These are phyloP conservation scores for Epinephelus moara DNA, from an alignment of 2,113 vertebrate genomes.

Conservation along the genomic window DNA sequence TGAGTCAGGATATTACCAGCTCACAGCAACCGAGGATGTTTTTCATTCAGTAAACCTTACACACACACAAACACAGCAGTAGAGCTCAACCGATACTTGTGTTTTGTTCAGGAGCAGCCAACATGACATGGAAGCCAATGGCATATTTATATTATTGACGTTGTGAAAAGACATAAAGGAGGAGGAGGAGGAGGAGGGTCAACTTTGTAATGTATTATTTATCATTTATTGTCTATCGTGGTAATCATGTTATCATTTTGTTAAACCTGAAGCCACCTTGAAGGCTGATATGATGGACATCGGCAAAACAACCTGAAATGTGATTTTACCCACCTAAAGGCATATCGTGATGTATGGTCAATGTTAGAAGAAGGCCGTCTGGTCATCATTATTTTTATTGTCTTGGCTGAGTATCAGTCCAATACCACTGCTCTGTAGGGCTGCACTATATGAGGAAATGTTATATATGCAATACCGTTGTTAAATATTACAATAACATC, in stretches of 20 bases:
- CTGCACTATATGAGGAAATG: too few species aligned
- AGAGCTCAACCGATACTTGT: too few species aligned
- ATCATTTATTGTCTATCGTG: neutral
- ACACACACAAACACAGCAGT: neutral
- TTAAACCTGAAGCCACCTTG: neutral
- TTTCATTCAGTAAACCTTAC: constrained; percentile 42
- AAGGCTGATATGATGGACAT: neutral
- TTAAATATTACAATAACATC: too few species aligned
- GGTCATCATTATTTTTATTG: neutral
- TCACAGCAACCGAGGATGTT: constrained; percentile 3
- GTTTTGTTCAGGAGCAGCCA: neutral
- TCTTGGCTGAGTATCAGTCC: too few species aligned
- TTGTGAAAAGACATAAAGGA: neutral
- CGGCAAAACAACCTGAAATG: neutral
- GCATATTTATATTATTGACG: neutral
- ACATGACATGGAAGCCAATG: neutral
- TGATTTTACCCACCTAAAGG: neutral
- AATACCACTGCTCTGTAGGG: neutral
- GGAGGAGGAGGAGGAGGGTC: neutral
- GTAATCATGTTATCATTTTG: neutral
- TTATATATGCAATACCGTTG: too few species aligned
- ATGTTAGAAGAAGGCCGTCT: neutral
- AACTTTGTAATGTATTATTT: neutral
- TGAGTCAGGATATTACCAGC: constrained; percentile 19
- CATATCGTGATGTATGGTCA: neutral